phyloP scores from a whole-genome alignment of 2,797 vertebrate genomes.

The Ataeniobius toweri region DNA sequence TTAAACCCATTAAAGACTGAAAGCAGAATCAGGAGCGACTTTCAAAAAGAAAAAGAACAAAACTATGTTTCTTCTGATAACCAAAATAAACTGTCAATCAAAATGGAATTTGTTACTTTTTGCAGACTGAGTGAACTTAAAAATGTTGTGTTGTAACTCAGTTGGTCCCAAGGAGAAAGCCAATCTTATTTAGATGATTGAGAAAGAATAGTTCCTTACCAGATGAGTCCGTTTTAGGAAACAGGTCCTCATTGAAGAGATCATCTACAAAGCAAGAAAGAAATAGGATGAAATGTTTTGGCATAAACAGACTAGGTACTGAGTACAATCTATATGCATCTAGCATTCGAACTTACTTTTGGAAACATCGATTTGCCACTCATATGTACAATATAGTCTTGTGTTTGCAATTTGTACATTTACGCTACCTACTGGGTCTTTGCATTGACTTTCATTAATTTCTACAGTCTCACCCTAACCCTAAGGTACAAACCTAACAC shows the following conservation, averaged over 20 bases:
- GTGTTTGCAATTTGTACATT: too few relatives aligned
- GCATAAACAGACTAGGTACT: not conserved
- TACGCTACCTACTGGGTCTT: too few relatives aligned
- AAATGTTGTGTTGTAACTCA: not conserved
- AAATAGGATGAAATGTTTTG: not conserved
- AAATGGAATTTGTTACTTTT: not conserved
- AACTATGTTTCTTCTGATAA: not conserved
- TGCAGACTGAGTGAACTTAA: not conserved
- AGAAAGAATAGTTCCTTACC: constrained; percentile 76
- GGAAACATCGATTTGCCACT: too few relatives aligned
- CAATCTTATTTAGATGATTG: not conserved
- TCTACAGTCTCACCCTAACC: too few relatives aligned
- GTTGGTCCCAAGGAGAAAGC: not conserved
- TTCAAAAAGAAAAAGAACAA: not conserved
- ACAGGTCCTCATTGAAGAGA: constrained; percentile 93
- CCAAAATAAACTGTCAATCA: too few relatives aligned
- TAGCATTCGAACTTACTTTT: not conserved
- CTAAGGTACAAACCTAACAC: too few relatives aligned
- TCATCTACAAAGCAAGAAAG: constrained; percentile 80
- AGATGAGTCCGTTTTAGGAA: constrained; percentile 87
- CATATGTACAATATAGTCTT: too few relatives aligned
- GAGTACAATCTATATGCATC: not conserved
- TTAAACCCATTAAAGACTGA: not conserved
- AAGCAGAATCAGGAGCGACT: not conserved
- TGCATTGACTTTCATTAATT: too few relatives aligned